phyloP scores from a whole-genome alignment of 2,888 invertebrate species.

The Himalopsyche tibetana region DNA sequence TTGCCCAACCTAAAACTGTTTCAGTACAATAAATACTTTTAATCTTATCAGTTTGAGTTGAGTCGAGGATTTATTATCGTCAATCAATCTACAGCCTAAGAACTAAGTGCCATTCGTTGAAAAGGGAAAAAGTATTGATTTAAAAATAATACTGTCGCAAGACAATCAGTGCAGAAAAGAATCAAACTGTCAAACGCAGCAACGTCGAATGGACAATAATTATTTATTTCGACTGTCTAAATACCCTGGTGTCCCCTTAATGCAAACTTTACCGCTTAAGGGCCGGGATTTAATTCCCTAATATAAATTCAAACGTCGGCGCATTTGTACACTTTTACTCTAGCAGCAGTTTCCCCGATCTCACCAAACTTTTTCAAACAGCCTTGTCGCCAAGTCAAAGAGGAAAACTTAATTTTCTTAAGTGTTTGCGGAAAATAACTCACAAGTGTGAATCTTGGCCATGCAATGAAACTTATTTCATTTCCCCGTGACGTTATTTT shows the following conservation, averaged over 20 bases:
- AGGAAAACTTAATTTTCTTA: conserved; percentile 27
- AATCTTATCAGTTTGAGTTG: no score
- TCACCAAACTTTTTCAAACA: background rate
- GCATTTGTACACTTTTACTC: conserved; percentile 49
- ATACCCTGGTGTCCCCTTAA: conserved; percentile 33
- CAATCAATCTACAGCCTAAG: no score
- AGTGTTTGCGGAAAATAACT: conserved; percentile 1
- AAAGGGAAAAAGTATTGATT: no score
- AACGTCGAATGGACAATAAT: conserved; percentile 2
- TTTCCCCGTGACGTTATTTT: background rate
- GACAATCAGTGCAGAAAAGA: conserved; percentile 13
- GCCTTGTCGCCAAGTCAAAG: conserved; percentile 33
- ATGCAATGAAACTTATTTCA: background rate
- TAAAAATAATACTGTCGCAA: no score
- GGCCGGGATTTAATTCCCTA: conserved; percentile 43
- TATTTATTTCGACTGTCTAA: conserved; percentile 27
- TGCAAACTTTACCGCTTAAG: conserved; percentile 37
- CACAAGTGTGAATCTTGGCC: conserved; percentile 10
- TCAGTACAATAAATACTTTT: no score
- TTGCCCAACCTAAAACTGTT: no score
- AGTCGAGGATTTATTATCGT: no score
- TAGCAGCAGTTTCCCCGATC: conserved; percentile 14
- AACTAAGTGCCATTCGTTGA: no score
- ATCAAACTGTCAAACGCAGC: background rate
- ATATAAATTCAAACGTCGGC: conserved; percentile 50